Conservation (phyloP, 2,797 vertebrate species). For the Enteromius unitaeniatus region DNA sequence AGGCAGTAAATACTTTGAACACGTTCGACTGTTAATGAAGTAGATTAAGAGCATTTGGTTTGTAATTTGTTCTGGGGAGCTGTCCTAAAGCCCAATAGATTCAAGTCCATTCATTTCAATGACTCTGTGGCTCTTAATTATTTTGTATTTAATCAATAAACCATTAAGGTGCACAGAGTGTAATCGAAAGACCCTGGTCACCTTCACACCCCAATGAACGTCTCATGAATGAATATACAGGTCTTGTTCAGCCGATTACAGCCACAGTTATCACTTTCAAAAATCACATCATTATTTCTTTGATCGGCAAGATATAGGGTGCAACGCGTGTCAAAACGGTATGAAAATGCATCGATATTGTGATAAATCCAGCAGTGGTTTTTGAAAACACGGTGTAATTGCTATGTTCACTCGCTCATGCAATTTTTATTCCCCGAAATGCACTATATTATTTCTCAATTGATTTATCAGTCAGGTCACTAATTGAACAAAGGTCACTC, state of each 20-base stretch:
- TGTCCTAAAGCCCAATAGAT: slow-evolving; percentile 2
- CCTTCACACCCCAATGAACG: slow-evolving; percentile 40
- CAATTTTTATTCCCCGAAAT: not conserved
- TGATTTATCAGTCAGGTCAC: slow-evolving; percentile 24
- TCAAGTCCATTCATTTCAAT: slow-evolving; percentile 41
- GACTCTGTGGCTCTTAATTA: slow-evolving; percentile 45
- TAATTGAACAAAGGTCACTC: slow-evolving; percentile 32
- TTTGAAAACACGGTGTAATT: not conserved
- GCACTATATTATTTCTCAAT: slow-evolving; percentile 20
- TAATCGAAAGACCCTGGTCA: slow-evolving; percentile 41
- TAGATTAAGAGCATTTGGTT: slow-evolving; percentile 38
- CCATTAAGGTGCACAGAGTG: slow-evolving; percentile 39
- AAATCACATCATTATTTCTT: slow-evolving; percentile 26
- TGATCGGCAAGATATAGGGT: slow-evolving; percentile 1
- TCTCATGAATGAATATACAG: slow-evolving; percentile 22
- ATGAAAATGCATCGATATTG: not conserved
- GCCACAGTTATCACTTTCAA: slow-evolving; percentile 1
- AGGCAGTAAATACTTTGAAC: slow-evolving; percentile 21
- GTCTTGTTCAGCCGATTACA: not conserved
- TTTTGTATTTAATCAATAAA: slow-evolving; percentile 49
- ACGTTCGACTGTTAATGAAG: slow-evolving; percentile 32
- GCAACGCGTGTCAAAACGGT: not conserved
- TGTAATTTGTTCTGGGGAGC: slow-evolving; percentile 31
- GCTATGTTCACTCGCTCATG: not conserved
- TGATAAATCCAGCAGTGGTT: not conserved